Evolutionary conservation across 2,113 vertebrate genomes (phyloP).

Genomic region (Vombatus ursinus): DNA sequence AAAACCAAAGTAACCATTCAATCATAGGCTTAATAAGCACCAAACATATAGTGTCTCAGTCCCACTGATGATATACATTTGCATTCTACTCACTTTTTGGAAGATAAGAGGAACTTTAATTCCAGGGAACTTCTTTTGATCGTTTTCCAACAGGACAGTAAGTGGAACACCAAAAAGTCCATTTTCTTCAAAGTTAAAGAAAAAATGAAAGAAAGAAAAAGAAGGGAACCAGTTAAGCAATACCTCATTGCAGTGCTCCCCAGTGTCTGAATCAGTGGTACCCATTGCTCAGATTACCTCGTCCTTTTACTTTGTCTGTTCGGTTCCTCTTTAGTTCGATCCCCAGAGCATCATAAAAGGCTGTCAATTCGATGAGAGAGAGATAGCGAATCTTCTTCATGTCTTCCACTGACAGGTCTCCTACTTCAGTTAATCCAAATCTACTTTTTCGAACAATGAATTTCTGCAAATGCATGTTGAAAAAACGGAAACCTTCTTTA

Average conservation of each 20-base stretch:
- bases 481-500: neutral
- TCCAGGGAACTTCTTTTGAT: conserved; percentile 91
- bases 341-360: conserved; percentile 89
- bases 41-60: neutral
- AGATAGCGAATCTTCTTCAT: conserved; percentile 93
- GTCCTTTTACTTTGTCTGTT: conserved; percentile 83
- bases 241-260: neutral
- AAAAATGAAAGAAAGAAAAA: conserved; percentile 45
- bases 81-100: conserved; percentile 88
- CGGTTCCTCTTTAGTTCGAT: conserved; percentile 91
- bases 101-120: conserved; percentile 94
- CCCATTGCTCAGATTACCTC: conserved; percentile 81
- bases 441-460: conserved; percentile 87
- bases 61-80: rapidly evolving
- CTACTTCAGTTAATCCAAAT: conserved; percentile 88
- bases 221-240: rapidly evolving
- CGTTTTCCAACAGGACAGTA: conserved; percentile 88
- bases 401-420: conserved; percentile 89
- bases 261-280: rapidly evolving
- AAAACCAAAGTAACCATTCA: neutral
- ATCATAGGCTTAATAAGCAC: neutral
- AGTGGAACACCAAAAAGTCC: conserved; percentile 95
- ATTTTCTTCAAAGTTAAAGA: conserved; percentile 83
- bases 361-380: conserved; percentile 90
- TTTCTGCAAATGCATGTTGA: conserved; percentile 81